Conservation (phyloP, 2,888 invertebrate genomes). For the Octonoba sinensis region DNA sequence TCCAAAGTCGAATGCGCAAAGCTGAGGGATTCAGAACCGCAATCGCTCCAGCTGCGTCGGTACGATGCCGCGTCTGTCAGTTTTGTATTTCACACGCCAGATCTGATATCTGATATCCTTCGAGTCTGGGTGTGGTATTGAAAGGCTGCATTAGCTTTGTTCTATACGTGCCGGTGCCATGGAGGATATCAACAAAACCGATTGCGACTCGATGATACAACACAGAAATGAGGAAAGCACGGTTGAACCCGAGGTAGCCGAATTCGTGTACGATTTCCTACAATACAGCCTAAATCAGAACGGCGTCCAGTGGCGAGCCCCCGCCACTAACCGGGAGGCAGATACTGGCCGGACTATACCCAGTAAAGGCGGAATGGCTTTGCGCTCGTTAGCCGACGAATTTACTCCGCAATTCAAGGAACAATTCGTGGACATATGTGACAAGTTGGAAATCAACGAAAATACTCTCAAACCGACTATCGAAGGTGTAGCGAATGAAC, state of each 20-base stretch:
- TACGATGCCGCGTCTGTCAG: too few relatives aligned
- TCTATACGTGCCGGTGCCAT: neutral
- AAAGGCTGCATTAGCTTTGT: too few relatives aligned
- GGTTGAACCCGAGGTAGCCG: slow-evolving; percentile 30
- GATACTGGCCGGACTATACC: slow-evolving; percentile 18
- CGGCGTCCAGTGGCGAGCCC: slow-evolving; percentile 20
- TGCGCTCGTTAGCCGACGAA: slow-evolving; percentile 46
- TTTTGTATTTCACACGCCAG: too few relatives aligned
- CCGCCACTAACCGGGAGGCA: neutral
- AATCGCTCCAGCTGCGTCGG: too few relatives aligned
- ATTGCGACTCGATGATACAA: slow-evolving; percentile 7
- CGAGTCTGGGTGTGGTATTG: too few relatives aligned
- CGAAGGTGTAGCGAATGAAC: slow-evolving; percentile 71
- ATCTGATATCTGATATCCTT: too few relatives aligned
- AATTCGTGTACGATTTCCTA: slow-evolving; percentile 39
- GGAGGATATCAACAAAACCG: slow-evolving; percentile 7
- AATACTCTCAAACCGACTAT: slow-evolving; percentile 70
- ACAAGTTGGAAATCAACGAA: slow-evolving; percentile 24
- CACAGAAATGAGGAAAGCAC: neutral
- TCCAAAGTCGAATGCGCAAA: too few relatives aligned
- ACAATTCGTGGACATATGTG: slow-evolving; percentile 50
- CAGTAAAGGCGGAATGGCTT: slow-evolving; percentile 21
- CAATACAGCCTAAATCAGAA: slow-evolving; percentile 21
- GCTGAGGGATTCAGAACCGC: too few relatives aligned
- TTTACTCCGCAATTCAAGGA: slow-evolving; percentile 45